Evolutionary conservation across 1,140 invertebrate genomes (phyloP), one percentile per base, ranked within the genome.

Genomic region (Hermatobates lingyangjiaoensis): DNA sequence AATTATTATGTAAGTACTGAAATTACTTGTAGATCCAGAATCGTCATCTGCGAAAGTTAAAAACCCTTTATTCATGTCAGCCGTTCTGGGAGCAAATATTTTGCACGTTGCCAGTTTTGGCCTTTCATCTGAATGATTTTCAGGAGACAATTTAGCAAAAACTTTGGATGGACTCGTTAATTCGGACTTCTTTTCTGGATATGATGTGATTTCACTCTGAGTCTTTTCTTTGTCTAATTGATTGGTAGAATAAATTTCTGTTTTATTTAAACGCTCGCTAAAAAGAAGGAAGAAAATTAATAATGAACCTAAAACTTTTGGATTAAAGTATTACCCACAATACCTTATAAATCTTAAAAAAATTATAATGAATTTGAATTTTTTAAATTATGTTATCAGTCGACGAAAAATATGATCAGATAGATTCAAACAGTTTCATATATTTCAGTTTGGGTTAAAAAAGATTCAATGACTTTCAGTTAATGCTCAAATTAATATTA

Each of bases 41-140:
- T 86, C 80, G 67, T 90, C 80, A 62, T 87, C 85, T 58, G 79
- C 79, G 67, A 88, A 89, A 63, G 80, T 84, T 58, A 91, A 74
- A 71, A 86, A 93, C 60, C 84, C 85, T 68, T 87, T 85, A 68
- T 85, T 89, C 87, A 94, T 91, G 66, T 91, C 87, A 74, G 88
- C 76, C 53, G 87, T 84, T 62, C 81, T 76, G 57, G 83, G 85
- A 53, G 78, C 79, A 65, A 90, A 88, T 60, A 89, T 83, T 59
- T 77, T 77, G 56, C 75, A 73, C 39, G 81, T 82, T 52, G 80
- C 74, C 45, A 77, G 75, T 62, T 78, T 74, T 4, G 78, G 75
- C 23, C 65, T 59, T 3, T 65, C n/a, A n/a, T n/a, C 61, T 39
- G 18, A 20, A 4, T 28, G 15, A n/a, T 45, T 15, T n/a, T 34